These are phyloP conservation scores for Sarcophaga peregrina DNA, from an alignment of 1,140 invertebrate genomes.

Conservation along the genomic window DNA sequence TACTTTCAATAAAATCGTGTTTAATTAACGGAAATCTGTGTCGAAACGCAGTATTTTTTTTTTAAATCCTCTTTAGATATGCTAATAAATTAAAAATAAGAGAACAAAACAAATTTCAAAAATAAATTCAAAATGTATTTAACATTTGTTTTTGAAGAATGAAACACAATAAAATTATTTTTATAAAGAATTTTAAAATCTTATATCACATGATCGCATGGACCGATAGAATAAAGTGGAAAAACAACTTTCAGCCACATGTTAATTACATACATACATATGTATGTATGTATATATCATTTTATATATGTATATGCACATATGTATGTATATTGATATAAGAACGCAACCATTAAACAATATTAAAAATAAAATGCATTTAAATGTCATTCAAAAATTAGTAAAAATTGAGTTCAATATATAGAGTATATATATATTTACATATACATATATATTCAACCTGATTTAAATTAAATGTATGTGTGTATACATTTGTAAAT, in stretches of 20 bases:
- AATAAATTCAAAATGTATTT: background rate
- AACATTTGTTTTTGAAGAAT: conserved; percentile 11
- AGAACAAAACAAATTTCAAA: background rate
- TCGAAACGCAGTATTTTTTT: background rate
- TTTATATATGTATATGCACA: background rate
- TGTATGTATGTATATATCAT: background rate
- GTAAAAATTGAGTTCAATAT: background rate
- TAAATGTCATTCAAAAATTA: conserved; percentile 23
- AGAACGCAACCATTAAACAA: background rate
- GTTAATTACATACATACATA: background rate
- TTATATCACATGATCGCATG: background rate
- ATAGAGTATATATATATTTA: background rate
- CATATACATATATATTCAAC: background rate
- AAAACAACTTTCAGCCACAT: background rate
- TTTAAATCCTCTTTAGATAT: background rate
- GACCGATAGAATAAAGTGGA: background rate
- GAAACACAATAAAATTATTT: background rate
- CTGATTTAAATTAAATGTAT: background rate
- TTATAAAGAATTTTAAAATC: too few species aligned
- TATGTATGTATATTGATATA: too few species aligned
- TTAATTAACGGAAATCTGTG: background rate
- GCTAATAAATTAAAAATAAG: background rate
- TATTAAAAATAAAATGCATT: background rate
- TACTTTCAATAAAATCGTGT: too few species aligned
- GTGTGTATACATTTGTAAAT: background rate